Percentiles rank a stretch among this genome's conserved stretches.
phyloP scores from a whole-genome alignment of 2,888 invertebrate genomes.

The Halictus quadricinctus region DNA sequence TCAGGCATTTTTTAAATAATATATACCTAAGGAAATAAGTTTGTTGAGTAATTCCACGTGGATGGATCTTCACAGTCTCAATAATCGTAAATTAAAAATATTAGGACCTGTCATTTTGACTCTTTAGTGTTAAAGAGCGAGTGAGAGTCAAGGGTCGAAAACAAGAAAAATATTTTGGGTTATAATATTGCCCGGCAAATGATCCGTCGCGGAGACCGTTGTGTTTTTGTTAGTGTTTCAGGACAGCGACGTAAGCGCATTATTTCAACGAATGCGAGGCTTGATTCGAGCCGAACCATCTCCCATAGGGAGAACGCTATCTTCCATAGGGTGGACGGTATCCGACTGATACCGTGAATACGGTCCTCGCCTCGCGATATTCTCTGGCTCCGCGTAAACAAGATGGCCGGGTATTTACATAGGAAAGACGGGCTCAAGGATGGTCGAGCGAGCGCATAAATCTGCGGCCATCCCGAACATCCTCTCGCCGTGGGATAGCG shows the following conservation, averaged over 20 bases:
- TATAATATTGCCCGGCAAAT: not conserved
- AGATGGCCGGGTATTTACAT: constrained; percentile 47
- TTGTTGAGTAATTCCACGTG: no score
- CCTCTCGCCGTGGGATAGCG: not conserved
- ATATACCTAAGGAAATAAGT: no score
- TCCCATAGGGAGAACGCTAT: not conserved
- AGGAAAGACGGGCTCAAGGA: constrained; percentile 38
- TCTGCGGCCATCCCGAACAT: constrained; percentile 26
- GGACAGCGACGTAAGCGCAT: not conserved
- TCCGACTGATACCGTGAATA: constrained; percentile 18
- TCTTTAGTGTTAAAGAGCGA: no score
- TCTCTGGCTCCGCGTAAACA: constrained; percentile 44
- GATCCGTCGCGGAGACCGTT: not conserved
- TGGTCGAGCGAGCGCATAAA: constrained; percentile 45
- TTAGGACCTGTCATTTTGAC: no score
- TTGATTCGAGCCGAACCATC: constrained; percentile 12
- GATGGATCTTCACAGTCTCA: no score
- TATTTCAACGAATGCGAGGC: constrained; percentile 15
- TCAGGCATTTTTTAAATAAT: no score
- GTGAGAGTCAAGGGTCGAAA: not conserved
- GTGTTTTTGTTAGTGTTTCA: not conserved
- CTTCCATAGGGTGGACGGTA: not conserved
- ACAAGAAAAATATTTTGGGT: not conserved
- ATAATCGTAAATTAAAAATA: no score
- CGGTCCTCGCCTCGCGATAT: constrained; percentile 40